These are phyloP conservation scores for Neopelma chrysocephalum DNA, from an alignment of 2,797 vertebrate species.

Conservation along the genomic window DNA sequence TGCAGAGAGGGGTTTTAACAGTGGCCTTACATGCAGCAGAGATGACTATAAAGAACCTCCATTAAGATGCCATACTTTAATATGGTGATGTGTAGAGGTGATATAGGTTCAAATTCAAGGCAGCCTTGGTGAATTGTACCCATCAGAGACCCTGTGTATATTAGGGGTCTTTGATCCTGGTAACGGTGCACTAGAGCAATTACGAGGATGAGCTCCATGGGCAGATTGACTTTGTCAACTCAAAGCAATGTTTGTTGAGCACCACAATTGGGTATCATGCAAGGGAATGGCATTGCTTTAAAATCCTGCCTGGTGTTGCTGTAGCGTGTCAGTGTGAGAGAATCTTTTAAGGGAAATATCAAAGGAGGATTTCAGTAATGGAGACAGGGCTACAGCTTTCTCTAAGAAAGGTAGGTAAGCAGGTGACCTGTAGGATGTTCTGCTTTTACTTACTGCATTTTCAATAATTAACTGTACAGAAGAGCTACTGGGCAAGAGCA, in stretches of 20 bases:
- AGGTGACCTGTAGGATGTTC: neutral
- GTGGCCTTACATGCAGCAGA: neutral
- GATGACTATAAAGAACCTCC: neutral
- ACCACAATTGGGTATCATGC: fast-evolving
- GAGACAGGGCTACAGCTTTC: neutral
- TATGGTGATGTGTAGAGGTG: neutral
- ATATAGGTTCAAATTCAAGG: neutral
- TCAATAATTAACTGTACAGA: neutral
- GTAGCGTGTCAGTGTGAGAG: neutral
- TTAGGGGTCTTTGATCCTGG: neutral
- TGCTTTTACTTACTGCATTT: neutral
- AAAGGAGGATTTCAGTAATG: neutral
- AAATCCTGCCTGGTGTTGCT: neutral
- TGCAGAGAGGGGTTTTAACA: neutral
- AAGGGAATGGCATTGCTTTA: neutral
- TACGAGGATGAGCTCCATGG: neutral
- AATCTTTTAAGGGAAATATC: neutral
- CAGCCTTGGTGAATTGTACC: fast-evolving
- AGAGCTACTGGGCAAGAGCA: neutral
- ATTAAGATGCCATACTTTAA: neutral
- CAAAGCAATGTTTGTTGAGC: neutral
- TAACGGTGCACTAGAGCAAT: neutral
- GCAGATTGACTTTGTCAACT: neutral
- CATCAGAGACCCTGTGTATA: neutral
- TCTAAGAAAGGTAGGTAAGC: neutral